phyloP scores from a whole-genome alignment of 2,888 invertebrate species.

The Leptopilina syphax region DNA sequence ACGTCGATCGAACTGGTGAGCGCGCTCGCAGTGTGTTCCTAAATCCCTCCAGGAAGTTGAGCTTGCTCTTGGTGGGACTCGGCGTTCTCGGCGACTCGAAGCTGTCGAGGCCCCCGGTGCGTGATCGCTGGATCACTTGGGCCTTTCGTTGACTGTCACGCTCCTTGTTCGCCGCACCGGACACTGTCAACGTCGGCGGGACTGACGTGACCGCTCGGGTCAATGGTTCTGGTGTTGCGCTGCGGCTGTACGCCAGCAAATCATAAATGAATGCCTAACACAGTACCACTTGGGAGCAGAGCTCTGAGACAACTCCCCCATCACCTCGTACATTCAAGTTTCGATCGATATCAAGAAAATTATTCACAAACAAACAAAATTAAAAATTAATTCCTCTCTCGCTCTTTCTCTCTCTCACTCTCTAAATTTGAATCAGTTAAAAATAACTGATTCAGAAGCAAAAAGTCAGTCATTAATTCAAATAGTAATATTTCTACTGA shows the following conservation, averaged over 20 bases:
- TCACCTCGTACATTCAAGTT: slow-evolving; percentile 13
- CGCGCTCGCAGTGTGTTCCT: slow-evolving; percentile 79
- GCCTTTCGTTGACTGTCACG: slow-evolving; percentile 59
- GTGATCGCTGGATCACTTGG: slow-evolving; percentile 66
- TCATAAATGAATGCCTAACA: slow-evolving; percentile 72
- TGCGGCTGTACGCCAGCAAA: slow-evolving; percentile 74
- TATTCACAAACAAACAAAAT: background rate
- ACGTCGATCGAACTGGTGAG: slow-evolving; percentile 73
- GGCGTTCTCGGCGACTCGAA: slow-evolving; percentile 69
- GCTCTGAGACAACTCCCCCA: background rate
- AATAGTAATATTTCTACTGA: too few relatives aligned
- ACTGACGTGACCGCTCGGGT: slow-evolving; percentile 64
- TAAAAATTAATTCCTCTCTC: too few relatives aligned
- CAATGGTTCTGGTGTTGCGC: slow-evolving; percentile 68
- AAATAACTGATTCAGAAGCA: too few relatives aligned
- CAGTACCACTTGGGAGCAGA: slow-evolving; percentile 61
- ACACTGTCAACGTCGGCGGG: slow-evolving; percentile 63
- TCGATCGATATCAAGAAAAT: background rate
- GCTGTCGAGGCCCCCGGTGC: slow-evolving; percentile 60
- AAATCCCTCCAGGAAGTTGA: slow-evolving; percentile 81
- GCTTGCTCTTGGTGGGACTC: slow-evolving; percentile 77
- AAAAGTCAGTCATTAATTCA: too few relatives aligned
- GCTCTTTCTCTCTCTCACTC: too few relatives aligned
- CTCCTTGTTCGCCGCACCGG: slow-evolving; percentile 64
- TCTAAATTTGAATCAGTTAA: too few relatives aligned